Evolutionary conservation across 2,888 invertebrate species (phyloP).

Genomic region (Conops quadrifasciatus): DNA sequence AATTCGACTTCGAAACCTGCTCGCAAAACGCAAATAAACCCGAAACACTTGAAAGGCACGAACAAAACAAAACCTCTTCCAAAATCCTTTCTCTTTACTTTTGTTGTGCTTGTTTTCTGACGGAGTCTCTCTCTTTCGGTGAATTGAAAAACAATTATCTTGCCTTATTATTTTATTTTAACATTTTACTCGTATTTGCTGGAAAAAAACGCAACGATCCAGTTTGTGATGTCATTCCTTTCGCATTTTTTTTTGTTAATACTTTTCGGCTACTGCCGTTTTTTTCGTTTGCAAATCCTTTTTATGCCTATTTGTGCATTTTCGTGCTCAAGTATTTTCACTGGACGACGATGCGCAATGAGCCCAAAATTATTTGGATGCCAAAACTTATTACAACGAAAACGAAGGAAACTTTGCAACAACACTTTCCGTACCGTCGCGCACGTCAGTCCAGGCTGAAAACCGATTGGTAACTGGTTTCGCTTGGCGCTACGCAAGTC

Average conservation of each 20-base stretch:
- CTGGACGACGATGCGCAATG: slow-evolving; percentile 33
- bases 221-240: no score
- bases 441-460: slow-evolving; percentile 63
- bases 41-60: background rate
- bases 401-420: background rate
- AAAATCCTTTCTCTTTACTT: slow-evolving; percentile 38
- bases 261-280: background rate
- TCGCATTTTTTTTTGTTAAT: no score
- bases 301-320: no score
- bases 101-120: background rate
- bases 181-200: no score
- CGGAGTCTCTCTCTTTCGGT: background rate
- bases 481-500: slow-evolving; percentile 44
- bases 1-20: no score
- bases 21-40: no score
- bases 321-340: no score
- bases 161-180: background rate
- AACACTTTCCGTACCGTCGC: slow-evolving; percentile 34
- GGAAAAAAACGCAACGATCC: background rate
- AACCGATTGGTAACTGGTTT: slow-evolving; percentile 65
- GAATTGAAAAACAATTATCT: background rate
- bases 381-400: slow-evolving; percentile 15
- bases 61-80: slow-evolving; percentile 10
- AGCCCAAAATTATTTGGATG: no score
- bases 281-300: no score